These are phyloP conservation scores for Mermis nigrescens DNA, from an alignment of 2,888 invertebrate species.

Conservation along the genomic window DNA sequence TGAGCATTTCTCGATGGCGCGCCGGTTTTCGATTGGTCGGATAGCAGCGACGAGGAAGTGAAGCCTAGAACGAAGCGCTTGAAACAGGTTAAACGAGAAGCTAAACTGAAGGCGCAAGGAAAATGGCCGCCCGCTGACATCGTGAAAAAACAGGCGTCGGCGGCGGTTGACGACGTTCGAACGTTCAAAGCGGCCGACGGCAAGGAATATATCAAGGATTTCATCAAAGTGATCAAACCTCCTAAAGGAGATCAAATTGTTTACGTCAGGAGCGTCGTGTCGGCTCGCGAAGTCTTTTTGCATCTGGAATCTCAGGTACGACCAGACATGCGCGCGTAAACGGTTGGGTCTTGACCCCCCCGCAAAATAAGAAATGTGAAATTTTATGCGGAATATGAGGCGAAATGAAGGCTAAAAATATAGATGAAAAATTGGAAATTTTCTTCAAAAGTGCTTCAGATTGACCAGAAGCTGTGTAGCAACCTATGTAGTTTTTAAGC, in stretches of 20 bases:
- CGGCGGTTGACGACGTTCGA: background rate
- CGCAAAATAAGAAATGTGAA: no score
- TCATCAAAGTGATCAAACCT: background rate
- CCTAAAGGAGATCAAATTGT: background rate
- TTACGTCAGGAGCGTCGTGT: background rate
- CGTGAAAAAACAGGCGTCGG: background rate
- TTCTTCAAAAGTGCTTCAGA: no score
- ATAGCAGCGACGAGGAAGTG: background rate
- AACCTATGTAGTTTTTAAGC: no score
- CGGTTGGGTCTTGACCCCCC: no score
- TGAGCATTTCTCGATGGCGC: background rate
- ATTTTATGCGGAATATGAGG: no score
- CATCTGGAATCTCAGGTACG: background rate
- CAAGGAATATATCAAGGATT: background rate
- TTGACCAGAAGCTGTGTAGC: no score
- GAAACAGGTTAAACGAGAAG: background rate
- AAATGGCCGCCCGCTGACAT: background rate
- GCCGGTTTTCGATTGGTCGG: background rate
- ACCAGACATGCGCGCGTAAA: no score
- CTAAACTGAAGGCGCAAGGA: background rate
- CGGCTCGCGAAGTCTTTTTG: background rate
- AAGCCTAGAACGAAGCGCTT: background rate
- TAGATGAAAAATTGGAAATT: no score
- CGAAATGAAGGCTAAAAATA: no score
- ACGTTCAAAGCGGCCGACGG: background rate